These are phyloP conservation scores for Cettia cetti DNA, from an alignment of 2,113 vertebrate species.

Conservation along the genomic window DNA sequence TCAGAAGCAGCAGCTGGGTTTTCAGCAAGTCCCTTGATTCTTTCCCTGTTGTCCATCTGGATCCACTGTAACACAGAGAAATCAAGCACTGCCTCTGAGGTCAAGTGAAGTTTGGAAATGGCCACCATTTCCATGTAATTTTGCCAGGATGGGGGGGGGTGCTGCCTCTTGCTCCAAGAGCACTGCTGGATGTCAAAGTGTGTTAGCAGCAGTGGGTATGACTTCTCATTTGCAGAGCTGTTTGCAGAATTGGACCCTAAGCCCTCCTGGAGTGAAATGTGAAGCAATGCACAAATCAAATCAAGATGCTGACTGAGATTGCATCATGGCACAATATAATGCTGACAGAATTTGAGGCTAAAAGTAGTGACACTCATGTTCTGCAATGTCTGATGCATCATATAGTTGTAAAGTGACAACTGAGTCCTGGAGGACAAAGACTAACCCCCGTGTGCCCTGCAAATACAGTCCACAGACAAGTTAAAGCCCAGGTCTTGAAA, in stretches of 20 bases:
- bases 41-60: not conserved
- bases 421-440: not conserved
- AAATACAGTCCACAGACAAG: not conserved
- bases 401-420: slow-evolving; percentile 5
- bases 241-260: not conserved
- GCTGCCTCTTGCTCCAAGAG: not conserved
- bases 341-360: not conserved
- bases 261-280: not conserved
- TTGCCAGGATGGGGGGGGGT: not conserved
- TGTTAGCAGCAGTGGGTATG: not conserved
- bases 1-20: not conserved
- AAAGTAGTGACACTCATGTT: slow-evolving; percentile 12
- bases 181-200: not conserved
- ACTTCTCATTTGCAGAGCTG: not conserved
- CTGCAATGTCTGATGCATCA: not conserved
- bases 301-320: not conserved
- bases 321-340: not conserved
- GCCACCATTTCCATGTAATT: not conserved
- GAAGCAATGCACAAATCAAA: not conserved
- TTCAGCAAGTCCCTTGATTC: slow-evolving; percentile 24
- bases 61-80: not conserved
- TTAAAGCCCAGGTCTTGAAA: slow-evolving; percentile 3
- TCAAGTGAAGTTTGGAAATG: not conserved
- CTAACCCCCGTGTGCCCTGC: not conserved
- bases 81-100: not conserved